A percentile compares a stretch with the other conserved stretches of the same genome.
phyloP scores from a whole-genome alignment of 2,888 invertebrate genomes.

The Sarcophaga subvicina region DNA sequence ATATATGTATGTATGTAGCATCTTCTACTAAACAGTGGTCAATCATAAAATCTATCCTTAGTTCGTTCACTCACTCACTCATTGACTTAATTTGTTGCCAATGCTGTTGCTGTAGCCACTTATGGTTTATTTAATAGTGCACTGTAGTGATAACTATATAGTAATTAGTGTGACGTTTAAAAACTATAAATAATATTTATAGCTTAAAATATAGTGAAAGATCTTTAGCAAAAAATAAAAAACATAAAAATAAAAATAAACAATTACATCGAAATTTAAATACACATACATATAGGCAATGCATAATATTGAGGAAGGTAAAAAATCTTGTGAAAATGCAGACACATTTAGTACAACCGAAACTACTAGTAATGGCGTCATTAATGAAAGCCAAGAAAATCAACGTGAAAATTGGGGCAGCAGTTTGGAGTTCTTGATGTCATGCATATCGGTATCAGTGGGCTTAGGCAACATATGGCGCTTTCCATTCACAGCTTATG shows the following conservation, averaged over 20 bases:
- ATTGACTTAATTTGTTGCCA: conserved; percentile 10
- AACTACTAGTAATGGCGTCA: conserved; percentile 1
- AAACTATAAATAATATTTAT: conserved; percentile 36
- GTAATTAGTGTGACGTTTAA: conserved; percentile 40
- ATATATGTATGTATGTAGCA: background rate
- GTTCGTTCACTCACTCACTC: background rate
- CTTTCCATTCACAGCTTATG: conserved; percentile 86
- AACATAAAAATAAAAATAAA: conserved; percentile 1
- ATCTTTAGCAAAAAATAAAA: background rate
- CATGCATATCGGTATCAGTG: conserved; percentile 89
- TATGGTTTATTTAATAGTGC: background rate
- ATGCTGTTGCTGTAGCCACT: background rate
- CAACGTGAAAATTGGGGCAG: conserved; percentile 83
- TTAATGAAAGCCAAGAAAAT: background rate
- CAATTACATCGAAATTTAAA: background rate
- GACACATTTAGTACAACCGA: background rate
- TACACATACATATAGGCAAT: conserved; percentile 17
- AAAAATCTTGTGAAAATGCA: conserved; percentile 20
- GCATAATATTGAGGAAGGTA: conserved; percentile 52
- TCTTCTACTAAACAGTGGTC: background rate
- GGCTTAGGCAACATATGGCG: conserved; percentile 89
- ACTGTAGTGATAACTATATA: background rate
- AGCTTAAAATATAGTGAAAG: conserved; percentile 20
- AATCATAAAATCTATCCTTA: background rate
- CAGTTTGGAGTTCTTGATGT: conserved; percentile 88